phyloP scores from a whole-genome alignment of 2,888 invertebrate species.

The Hetaerina titia region DNA sequence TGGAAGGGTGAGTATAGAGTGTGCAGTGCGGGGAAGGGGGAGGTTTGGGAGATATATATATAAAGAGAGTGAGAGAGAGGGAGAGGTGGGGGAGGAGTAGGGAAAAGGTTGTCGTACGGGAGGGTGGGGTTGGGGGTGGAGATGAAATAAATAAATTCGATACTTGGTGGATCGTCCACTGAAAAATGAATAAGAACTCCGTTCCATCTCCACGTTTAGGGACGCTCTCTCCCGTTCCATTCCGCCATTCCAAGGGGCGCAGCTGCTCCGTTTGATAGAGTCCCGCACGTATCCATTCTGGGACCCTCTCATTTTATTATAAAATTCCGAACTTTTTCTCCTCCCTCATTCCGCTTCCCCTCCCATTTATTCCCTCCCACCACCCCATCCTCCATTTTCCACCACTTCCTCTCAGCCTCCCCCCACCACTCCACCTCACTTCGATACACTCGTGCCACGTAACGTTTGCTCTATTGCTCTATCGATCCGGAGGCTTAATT shows the following conservation, averaged over 20 bases:
- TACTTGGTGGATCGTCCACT: conserved; percentile 63
- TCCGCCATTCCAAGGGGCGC: conserved; percentile 24
- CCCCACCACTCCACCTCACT: not conserved
- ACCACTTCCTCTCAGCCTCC: not conserved
- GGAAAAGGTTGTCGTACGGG: conserved; percentile 14
- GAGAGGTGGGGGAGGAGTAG: not conserved
- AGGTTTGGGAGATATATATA: not conserved
- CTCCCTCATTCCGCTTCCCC: not conserved
- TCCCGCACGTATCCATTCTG: conserved; percentile 39
- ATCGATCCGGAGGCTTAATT: not conserved
- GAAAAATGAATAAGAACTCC: conserved; percentile 61
- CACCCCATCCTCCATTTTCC: not conserved
- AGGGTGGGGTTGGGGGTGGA: not conserved
- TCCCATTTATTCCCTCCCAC: not conserved
- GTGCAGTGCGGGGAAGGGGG: not conserved
- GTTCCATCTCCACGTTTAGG: conserved; percentile 38
- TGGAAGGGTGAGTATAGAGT: not conserved
- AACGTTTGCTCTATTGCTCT: conserved; percentile 35
- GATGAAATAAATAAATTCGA: conserved; percentile 63
- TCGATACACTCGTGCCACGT: conserved; percentile 6
- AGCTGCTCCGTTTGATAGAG: conserved; percentile 56
- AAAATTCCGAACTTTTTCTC: not conserved
- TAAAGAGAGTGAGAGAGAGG: not conserved
- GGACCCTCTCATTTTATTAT: conserved; percentile 55
- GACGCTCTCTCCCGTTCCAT: not conserved